These are phyloP conservation scores for Glyptemys insculpta DNA, from an alignment of 2,797 vertebrate species.

Conservation along the genomic window DNA sequence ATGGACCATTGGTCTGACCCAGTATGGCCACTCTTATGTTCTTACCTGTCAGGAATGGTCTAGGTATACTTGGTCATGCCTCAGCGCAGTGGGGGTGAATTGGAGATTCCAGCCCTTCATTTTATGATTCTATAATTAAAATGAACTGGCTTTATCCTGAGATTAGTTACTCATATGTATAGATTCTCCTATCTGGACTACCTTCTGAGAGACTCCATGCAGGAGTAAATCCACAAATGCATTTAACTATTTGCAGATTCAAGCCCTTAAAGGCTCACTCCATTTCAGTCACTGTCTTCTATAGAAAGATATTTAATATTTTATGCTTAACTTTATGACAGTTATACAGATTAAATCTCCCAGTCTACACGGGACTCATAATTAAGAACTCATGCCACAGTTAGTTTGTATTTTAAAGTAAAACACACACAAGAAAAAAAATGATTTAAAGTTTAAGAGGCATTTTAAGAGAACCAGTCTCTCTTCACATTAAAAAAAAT, in stretches of 20 bases:
- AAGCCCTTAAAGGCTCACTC: not conserved
- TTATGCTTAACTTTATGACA: not conserved
- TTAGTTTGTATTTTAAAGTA: not conserved
- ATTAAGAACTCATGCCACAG: not conserved
- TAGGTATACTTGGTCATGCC: not conserved
- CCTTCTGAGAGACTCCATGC: not conserved
- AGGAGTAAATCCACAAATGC: not conserved
- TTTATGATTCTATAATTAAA: not conserved
- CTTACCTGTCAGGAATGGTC: not conserved
- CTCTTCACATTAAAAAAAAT: not conserved
- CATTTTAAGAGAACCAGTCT: not conserved
- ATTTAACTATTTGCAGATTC: not conserved
- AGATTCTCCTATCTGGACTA: not conserved
- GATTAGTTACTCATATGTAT: not conserved
- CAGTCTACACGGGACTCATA: not conserved
- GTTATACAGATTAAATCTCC: not conserved
- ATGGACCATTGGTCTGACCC: not conserved
- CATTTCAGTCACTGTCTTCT: not conserved
- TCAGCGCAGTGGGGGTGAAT: not conserved
- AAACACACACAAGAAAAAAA: not conserved
- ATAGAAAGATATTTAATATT: not conserved
- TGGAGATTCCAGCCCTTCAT: not conserved
- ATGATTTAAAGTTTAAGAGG: not conserved
- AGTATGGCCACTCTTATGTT: not conserved
- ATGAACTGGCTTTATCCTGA: not conserved